Percentiles rank a stretch among this genome's conserved stretches.
These are phyloP conservation scores for Margarornis squamiger DNA, from an alignment of 2,797 vertebrate species.

Conservation along the genomic window DNA sequence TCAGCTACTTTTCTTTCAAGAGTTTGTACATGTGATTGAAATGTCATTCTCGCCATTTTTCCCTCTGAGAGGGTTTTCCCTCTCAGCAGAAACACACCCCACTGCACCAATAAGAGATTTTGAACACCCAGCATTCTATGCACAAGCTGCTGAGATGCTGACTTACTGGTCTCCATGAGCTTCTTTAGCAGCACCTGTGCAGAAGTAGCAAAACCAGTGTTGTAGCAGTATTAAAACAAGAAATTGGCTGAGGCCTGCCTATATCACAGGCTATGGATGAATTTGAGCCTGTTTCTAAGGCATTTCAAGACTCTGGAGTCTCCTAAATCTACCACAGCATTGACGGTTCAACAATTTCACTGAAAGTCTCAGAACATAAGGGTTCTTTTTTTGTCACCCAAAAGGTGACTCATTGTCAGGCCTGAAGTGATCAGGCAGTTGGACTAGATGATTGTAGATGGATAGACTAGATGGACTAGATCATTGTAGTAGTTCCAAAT, in stretches of 20 bases:
- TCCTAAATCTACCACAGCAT: background rate
- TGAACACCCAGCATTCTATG: rapidly evolving
- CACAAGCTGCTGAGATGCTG: background rate
- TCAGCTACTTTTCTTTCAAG: background rate
- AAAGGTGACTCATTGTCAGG: background rate
- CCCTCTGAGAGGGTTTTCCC: background rate
- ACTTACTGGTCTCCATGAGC: background rate
- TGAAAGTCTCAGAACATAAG: background rate
- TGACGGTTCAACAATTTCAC: background rate
- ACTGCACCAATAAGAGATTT: background rate
- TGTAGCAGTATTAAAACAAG: background rate
- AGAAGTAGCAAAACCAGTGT: background rate
- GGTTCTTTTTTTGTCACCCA: background rate
- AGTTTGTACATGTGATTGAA: background rate
- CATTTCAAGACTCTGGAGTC: background rate
- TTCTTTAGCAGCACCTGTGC: background rate
- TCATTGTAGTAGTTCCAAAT: background rate
- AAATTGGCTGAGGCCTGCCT: background rate
- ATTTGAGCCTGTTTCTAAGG: background rate
- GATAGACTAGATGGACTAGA: background rate
- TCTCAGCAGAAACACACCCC: background rate
- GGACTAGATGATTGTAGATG: background rate
- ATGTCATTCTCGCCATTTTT: background rate
- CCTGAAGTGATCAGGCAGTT: background rate
- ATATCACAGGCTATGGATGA: background rate